These are phyloP conservation scores for Glareola pratincola DNA, from an alignment of 2,113 vertebrate genomes.

Conservation along the genomic window DNA sequence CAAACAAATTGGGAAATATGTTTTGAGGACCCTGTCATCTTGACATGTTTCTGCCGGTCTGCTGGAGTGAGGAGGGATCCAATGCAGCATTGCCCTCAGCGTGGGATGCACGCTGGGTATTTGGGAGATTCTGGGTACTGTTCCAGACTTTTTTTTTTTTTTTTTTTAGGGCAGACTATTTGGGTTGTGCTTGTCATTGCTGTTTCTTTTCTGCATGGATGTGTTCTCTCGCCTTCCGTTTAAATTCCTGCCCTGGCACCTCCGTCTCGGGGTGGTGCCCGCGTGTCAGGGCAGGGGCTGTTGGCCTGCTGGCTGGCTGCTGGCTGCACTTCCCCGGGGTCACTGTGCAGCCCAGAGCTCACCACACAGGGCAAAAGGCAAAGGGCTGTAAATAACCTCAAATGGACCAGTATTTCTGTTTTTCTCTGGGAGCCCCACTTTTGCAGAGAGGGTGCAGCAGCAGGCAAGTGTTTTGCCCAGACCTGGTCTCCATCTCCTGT, in stretches of 20 bases:
- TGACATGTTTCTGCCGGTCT: background rate
- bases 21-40: background rate
- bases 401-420: background rate
- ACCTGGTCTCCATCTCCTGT: background rate
- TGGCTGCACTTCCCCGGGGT: background rate
- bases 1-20: background rate
- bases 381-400: background rate
- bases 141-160: background rate
- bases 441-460: background rate
- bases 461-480: background rate
- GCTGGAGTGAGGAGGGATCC: background rate
- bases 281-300: background rate
- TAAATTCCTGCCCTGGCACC: background rate
- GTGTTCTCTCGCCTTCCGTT: background rate
- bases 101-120: rapidly evolving
- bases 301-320: background rate
- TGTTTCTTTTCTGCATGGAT: background rate
- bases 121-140: background rate
- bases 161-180: background rate
- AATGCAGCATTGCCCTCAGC: background rate
- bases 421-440: background rate
- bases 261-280: rapidly evolving
- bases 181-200: background rate
- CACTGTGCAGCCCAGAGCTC: background rate
- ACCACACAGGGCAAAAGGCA: background rate